Conservation (phyloP, 2,113 vertebrate species). For the Chelonoidis abingdonii region DNA sequence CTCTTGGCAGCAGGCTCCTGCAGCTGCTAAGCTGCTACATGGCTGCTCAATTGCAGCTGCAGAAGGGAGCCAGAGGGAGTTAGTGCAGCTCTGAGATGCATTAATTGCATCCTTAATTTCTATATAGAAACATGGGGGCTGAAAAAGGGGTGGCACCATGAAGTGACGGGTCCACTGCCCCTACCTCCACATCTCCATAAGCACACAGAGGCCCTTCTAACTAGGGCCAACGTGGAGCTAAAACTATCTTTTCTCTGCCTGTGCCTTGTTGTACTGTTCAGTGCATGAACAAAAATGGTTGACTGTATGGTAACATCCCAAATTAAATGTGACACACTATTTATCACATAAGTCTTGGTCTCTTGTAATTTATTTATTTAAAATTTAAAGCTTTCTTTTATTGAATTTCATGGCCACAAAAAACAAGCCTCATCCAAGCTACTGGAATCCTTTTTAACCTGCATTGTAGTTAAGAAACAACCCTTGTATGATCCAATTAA, state of each 20-base stretch:
- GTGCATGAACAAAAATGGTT: slow-evolving; percentile 54
- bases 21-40: slow-evolving; percentile 16
- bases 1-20: background rate
- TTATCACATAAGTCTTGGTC: slow-evolving; percentile 69
- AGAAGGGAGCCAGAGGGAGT: slow-evolving; percentile 36
- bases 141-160: slow-evolving; percentile 19
- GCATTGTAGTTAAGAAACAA: slow-evolving; percentile 53
- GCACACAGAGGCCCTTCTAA: background rate
- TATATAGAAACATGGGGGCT: slow-evolving; percentile 50
- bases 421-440: slow-evolving; percentile 58
- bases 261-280: fast-evolving
- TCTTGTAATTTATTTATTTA: slow-evolving; percentile 69
- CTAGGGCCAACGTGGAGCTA: background rate
- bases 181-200: background rate
- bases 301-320: slow-evolving; percentile 68
- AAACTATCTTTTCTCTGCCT: background rate
- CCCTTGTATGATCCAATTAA: slow-evolving; percentile 71
- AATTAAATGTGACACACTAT: slow-evolving; percentile 73
- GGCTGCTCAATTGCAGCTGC: slow-evolving; percentile 15
- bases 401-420: slow-evolving; percentile 71
- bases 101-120: slow-evolving; percentile 58
- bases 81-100: slow-evolving; percentile 42
- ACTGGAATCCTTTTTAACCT: slow-evolving; percentile 60
- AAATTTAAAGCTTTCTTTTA: slow-evolving; percentile 71
- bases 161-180: slow-evolving; percentile 28